Evolutionary conservation across 2,888 invertebrate species (phyloP).

Genomic region (Torymus aiolomorphi): DNA sequence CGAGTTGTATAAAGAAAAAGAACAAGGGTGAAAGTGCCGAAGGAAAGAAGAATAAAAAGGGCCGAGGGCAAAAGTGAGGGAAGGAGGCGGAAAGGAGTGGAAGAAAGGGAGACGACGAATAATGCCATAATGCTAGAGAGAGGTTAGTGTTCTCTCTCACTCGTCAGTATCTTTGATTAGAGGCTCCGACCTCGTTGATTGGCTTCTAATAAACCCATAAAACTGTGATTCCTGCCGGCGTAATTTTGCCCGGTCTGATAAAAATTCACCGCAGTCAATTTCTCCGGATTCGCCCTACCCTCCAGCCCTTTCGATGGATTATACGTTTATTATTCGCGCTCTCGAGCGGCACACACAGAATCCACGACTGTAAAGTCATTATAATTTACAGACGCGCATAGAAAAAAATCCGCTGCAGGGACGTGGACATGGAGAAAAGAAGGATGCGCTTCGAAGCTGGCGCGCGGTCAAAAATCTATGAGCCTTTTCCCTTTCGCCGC

Average conservation of each 20-base stretch:
- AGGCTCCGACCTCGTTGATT: slow-evolving; percentile 71
- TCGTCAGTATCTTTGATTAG: slow-evolving; percentile 75
- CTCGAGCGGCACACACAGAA: slow-evolving; percentile 37
- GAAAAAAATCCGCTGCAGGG: slow-evolving; percentile 30
- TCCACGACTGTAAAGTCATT: slow-evolving; percentile 51
- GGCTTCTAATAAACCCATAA: slow-evolving; percentile 73
- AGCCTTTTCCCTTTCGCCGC: slow-evolving; percentile 45
- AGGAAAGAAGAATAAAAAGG: slow-evolving; percentile 55
- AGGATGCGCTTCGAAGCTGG: slow-evolving; percentile 20
- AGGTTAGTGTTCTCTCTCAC: slow-evolving; percentile 53
- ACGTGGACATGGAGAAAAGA: slow-evolving; percentile 33
- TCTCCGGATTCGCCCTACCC: slow-evolving; percentile 39
- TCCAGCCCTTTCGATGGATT: slow-evolving; percentile 41
- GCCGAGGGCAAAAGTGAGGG: slow-evolving; percentile 5
- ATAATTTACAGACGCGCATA: slow-evolving; percentile 52
- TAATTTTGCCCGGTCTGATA: slow-evolving; percentile 54
- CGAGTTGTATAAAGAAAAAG: slow-evolving; percentile 65
- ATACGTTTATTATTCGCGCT: slow-evolving; percentile 47
- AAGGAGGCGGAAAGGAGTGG: slow-evolving; percentile 59
- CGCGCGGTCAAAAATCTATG: slow-evolving; percentile 47
- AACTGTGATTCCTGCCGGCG: slow-evolving; percentile 46
- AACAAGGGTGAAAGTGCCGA: slow-evolving; percentile 63
- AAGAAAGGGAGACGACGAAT: slow-evolving; percentile 61
- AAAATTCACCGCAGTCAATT: slow-evolving; percentile 55
- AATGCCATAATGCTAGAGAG: slow-evolving; percentile 71